Evolutionary conservation across 2,797 vertebrate species (phyloP), one percentile per base, ranked within the genome.

Genomic region (Anguilla pacifica): DNA sequence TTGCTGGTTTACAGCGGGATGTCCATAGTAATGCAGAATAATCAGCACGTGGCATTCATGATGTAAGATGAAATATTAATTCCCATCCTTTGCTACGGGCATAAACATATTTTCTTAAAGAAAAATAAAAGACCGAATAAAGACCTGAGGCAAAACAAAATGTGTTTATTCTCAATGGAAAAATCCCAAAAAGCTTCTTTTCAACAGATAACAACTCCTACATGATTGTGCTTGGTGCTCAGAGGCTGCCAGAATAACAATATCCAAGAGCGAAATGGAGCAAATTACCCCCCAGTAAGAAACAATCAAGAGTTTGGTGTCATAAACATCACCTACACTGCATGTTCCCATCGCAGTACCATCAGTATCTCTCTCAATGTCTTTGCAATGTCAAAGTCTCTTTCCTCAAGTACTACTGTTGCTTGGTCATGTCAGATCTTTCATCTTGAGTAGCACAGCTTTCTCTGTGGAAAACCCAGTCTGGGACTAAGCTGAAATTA

Each of bases 211-310:
- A 15, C 51, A 46, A 46, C 79, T 82, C 79, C 22, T n/a, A 3
- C 25, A 22, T 51, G 79, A 82, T 35, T 82, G 79, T 82, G 79
- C 43, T 9, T 49, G 19, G 83, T 57, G 31, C 43, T 82, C 31
- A 70, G 86, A 53, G 87, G 51, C 74, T 67, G 61, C 86, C 25
- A 72, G 72, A 86, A 85, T 88, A 59, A 77, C 25, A 49, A 81
- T 15, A 61, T 84, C 84, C 84, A 3, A 17, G 55, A 84, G 57
- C n/a, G 17, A 57, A 17, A 79, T 77, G 67, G 39, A 57, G 7
- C 74, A 28, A 87, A 74, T 88, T 46, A 85, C n/a, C 31, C 1
- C 28, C 70, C 53, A 74, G 59, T 72, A 5, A 51, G 82, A 31
- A 64, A 83, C 49, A 61, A 51, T 85, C 49, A 55, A 70, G 53